Conservation (phyloP, 2,888 invertebrate genomes). For the Spisula subtruncata region DNA sequence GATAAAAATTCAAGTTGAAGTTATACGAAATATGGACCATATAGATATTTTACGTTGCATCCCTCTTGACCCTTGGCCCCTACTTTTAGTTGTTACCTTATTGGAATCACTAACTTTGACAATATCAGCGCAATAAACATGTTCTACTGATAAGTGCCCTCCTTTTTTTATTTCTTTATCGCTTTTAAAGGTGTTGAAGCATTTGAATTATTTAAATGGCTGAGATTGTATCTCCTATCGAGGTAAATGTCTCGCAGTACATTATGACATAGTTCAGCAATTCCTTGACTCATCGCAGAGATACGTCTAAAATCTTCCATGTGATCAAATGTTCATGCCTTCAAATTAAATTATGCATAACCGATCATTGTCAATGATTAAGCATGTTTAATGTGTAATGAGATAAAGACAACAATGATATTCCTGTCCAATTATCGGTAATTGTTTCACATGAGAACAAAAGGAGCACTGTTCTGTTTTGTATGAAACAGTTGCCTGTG, state of each 20-base stretch:
- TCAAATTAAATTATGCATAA: constrained; percentile 42
- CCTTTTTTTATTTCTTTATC: constrained; percentile 8
- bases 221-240: constrained; percentile 27
- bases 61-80: not conserved
- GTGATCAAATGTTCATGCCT: constrained; percentile 31
- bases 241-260: not conserved
- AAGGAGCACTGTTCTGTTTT: not conserved
- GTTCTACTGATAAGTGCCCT: constrained; percentile 1
- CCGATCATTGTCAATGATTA: constrained; percentile 37
- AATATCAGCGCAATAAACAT: constrained; percentile 5
- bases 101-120: not conserved
- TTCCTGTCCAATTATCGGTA: constrained; percentile 29
- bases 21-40: constrained; percentile 20
- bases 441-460: constrained; percentile 10
- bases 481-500: not conserved
- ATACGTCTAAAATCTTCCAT: constrained; percentile 6
- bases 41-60: constrained; percentile 1
- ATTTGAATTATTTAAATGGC: constrained; percentile 21
- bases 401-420: constrained; percentile 19
- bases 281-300: constrained; percentile 9
- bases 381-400: constrained; percentile 27
- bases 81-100: not conserved
- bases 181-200: constrained; percentile 40
- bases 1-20: not conserved
- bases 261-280: constrained; percentile 26